Evolutionary conservation across 2,797 vertebrate species (phyloP).

Genomic region (Lateolabrax maculatus): DNA sequence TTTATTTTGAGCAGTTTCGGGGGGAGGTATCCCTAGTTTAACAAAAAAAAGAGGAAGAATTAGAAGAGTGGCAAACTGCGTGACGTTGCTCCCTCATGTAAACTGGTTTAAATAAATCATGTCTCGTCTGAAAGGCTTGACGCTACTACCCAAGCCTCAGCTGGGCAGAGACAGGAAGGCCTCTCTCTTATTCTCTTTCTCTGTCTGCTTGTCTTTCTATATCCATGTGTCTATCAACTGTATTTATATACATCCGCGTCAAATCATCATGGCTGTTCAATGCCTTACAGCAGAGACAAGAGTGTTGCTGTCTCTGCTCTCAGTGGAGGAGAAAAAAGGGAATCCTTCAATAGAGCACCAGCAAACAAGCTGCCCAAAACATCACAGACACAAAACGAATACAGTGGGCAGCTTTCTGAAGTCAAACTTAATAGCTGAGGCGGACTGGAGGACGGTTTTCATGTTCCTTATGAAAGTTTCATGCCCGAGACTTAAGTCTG

Average conservation of each 20-base stretch:
- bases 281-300: no score
- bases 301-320: slow-evolving; percentile 3
- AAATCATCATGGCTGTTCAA: slow-evolving; percentile 5
- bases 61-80: slow-evolving; percentile 51
- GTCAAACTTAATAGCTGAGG: slow-evolving; percentile 42
- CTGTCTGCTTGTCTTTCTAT: neutral
- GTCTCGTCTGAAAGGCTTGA: slow-evolving; percentile 63
- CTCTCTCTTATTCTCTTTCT: slow-evolving; percentile 10
- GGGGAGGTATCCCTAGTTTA: slow-evolving; percentile 30
- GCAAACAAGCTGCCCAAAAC: slow-evolving; percentile 28
- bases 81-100: slow-evolving; percentile 68
- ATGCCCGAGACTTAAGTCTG: slow-evolving; percentile 24
- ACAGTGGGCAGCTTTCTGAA: slow-evolving; percentile 19
- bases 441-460: slow-evolving; percentile 44
- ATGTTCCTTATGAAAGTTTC: slow-evolving; percentile 60
- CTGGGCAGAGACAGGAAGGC: slow-evolving; percentile 10
- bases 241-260: slow-evolving; percentile 13
- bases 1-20: slow-evolving; percentile 58
- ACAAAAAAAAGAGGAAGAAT: slow-evolving; percentile 38
- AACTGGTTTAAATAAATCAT: slow-evolving; percentile 78
- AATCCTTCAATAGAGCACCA: slow-evolving; percentile 8
- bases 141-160: slow-evolving; percentile 35
- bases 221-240: slow-evolving; percentile 1
- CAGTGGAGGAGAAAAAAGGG: neutral
- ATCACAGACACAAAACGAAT: slow-evolving; percentile 24